These are phyloP conservation scores for Formica aserva DNA, from an alignment of 2,888 invertebrate genomes.

Conservation along the genomic window DNA sequence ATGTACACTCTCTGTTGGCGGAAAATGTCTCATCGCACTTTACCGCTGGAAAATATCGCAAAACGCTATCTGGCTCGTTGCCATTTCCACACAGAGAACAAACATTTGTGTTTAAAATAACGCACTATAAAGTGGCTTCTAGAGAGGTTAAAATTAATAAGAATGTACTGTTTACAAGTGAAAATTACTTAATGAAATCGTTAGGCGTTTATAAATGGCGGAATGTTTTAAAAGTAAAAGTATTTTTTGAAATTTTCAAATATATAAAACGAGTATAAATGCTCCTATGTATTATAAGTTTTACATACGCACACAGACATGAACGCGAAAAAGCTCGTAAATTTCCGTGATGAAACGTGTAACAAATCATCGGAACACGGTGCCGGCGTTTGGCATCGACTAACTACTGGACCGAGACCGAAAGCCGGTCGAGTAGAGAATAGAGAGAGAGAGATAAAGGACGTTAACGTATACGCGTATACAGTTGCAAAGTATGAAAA, in stretches of 20 bases:
- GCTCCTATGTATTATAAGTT: too few relatives aligned
- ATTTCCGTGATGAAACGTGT: background rate
- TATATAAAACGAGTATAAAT: background rate
- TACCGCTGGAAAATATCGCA: constrained; percentile 37
- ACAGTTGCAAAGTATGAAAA: background rate
- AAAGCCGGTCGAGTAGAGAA: background rate
- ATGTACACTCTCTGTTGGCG: constrained; percentile 30
- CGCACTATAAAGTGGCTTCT: background rate
- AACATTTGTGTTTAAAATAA: constrained; percentile 39
- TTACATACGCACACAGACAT: background rate
- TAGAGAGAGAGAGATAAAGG: background rate
- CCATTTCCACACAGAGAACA: constrained; percentile 37
- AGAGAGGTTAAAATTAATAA: constrained; percentile 24
- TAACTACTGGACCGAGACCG: constrained; percentile 4
- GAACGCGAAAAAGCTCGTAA: constrained; percentile 7
- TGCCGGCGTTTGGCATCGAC: constrained; percentile 17
- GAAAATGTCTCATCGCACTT: constrained; percentile 45
- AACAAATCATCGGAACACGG: constrained; percentile 35
- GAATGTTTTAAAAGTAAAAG: background rate
- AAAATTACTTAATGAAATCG: constrained; percentile 7
- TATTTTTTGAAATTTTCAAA: background rate
- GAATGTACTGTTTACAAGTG: background rate
- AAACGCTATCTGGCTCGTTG: constrained; percentile 46
- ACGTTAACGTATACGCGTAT: background rate
- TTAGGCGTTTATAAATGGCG: background rate